These are phyloP conservation scores for Calliphora vomitoria DNA, from an alignment of 2,888 invertebrate species.

Conservation along the genomic window DNA sequence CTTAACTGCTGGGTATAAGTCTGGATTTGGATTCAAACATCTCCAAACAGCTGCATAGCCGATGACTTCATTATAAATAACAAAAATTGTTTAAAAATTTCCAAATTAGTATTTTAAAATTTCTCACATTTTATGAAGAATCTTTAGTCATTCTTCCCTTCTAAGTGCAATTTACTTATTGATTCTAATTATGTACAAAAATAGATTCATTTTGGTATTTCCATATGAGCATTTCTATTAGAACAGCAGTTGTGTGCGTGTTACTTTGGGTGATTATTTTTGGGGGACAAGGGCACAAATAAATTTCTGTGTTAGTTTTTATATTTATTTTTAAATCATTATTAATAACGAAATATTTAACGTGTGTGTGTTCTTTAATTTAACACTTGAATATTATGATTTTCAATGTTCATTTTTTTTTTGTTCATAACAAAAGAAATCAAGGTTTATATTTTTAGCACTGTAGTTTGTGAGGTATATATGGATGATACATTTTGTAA, in stretches of 20 bases:
- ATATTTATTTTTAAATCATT: constrained; percentile 8
- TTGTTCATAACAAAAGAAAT: constrained; percentile 29
- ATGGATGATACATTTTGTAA: background rate
- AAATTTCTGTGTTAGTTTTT: background rate
- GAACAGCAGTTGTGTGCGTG: background rate
- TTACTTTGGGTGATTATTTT: background rate
- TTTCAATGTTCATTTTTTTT: constrained; percentile 26
- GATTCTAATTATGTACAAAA: background rate
- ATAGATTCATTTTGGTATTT: background rate
- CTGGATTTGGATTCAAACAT: too few relatives aligned
- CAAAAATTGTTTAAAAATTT: too few relatives aligned
- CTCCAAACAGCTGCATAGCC: too few relatives aligned
- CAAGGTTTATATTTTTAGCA: constrained; percentile 64
- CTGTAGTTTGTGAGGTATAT: background rate
- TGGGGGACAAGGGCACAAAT: background rate
- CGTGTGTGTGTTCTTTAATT: constrained; percentile 30
- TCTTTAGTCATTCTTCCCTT: background rate
- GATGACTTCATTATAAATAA: too few relatives aligned
- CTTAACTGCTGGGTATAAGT: too few relatives aligned
- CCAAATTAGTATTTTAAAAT: too few relatives aligned
- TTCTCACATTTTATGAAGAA: too few relatives aligned
- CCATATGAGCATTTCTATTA: background rate
- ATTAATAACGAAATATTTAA: background rate
- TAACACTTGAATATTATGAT: constrained; percentile 8
- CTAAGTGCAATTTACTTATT: background rate